Conservation (phyloP, 1,140 invertebrate species). For the Chymomyza costata region DNA sequence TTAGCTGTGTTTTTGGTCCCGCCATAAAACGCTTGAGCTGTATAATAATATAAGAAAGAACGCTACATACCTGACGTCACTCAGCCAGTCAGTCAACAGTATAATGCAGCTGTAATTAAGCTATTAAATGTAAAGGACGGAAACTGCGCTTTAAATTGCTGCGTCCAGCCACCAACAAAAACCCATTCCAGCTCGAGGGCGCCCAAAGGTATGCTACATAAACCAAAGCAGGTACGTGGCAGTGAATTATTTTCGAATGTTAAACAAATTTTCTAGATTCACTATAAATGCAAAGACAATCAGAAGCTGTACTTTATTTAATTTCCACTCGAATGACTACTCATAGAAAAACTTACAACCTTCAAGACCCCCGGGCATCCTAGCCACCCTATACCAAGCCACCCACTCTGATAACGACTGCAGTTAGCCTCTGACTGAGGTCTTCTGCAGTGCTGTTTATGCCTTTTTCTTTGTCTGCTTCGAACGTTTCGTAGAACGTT, state of each 20-base stretch:
- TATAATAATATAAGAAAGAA: no score
- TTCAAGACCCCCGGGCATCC: no score
- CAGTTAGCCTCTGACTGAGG: constrained; percentile 32
- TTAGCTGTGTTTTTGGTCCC: no score
- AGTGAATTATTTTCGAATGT: constrained; percentile 7
- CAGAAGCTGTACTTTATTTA: constrained; percentile 58
- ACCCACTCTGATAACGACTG: constrained; percentile 9
- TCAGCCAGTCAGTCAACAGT: background rate
- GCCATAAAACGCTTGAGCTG: constrained; percentile 20
- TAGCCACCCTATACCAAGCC: no score
- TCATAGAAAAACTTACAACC: constrained; percentile 8
- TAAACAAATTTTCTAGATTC: no score
- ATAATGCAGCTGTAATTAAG: constrained; percentile 55
- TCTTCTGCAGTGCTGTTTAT: constrained; percentile 12
- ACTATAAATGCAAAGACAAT: constrained; percentile 53
- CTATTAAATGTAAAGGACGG: constrained; percentile 57
- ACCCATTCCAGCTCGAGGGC: no score
- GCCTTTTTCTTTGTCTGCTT: constrained; percentile 16
- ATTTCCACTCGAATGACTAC: constrained; percentile 52
- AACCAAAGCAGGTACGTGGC: constrained; percentile 27
- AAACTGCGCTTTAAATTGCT: constrained; percentile 26
- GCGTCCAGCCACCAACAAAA: background rate
- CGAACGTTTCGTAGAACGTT: constrained; percentile 47
- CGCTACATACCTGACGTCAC: no score
- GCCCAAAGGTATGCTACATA: constrained; percentile 54